Base-by-base conservation (phyloP, 2,797 vertebrate genomes). In the Muscicapa striata region DNA sequence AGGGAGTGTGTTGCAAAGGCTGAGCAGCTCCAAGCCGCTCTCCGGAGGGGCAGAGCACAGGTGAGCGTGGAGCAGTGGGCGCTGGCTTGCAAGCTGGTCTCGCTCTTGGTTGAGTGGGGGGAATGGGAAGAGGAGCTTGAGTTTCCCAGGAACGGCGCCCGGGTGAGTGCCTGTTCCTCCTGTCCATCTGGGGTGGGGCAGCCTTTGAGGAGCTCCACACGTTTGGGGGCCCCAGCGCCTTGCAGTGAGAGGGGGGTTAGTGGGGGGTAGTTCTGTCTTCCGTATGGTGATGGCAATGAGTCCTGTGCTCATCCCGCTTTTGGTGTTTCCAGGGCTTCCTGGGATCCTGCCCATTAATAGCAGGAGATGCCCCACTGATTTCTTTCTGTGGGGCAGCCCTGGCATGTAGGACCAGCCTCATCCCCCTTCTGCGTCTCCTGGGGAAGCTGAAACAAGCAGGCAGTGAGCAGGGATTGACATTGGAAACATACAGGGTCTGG, bases 11-110 rank as follows among this genome's bases (percentile, higher is more conserved):
- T 95, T 82, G 84, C 77, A 84, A 89, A 75, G 90, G 90, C 95
- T 92, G 84, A 87, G 92, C 84, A 74, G 92, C 76, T 75, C 82
- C 62, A 30, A 63, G 93, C 76, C 48, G 4, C 92, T 94, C 94
- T 89, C 66, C 6, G 27, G 58, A 89, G 92, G 64, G 93, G 94
- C 93, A 95, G 93, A 92, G 95, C 84, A 79, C 93, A 97, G 96
- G 95, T 94, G 93, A 97, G 96, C 86, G 17, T 58, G 90, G 86
- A 90, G 89, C 68, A 78, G 75, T 10, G 17, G 89, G 66, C 1
- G 3, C 89, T 41, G 74, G 80, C 69, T 78, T 32, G 34, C 63
- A 59, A 19, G 61, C 92, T 82, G 81, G 55, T 57, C 86, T 76
- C 17, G 64, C 89, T 87, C 51, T 61, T 64, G 87, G 61, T 64